Evolutionary conservation across 2,113 vertebrate species (phyloP).

Genomic region (Ceyx margarethae): DNA sequence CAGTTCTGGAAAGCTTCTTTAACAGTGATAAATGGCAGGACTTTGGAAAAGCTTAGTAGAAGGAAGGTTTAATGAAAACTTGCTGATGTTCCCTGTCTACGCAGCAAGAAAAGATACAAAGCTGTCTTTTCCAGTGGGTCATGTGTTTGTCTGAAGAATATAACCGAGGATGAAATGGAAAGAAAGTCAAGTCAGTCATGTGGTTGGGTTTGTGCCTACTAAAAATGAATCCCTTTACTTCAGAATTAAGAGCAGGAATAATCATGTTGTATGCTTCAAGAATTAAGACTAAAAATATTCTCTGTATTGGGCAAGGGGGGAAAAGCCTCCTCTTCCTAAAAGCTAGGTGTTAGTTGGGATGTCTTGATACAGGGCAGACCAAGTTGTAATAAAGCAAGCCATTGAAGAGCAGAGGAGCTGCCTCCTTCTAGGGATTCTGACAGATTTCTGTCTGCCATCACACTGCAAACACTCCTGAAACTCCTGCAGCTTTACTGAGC

Average conservation of each 20-base stretch:
- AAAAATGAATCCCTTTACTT: neutral
- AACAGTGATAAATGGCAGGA: neutral
- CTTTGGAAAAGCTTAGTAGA: neutral
- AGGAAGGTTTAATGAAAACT: neutral
- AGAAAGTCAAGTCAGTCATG: rapidly evolving
- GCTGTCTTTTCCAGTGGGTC: neutral
- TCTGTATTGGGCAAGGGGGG: neutral
- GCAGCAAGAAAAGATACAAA: neutral
- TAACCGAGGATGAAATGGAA: neutral
- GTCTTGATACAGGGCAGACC: neutral
- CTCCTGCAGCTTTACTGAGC: neutral
- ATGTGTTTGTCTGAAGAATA: neutral
- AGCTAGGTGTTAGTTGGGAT: neutral
- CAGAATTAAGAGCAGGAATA: neutral
- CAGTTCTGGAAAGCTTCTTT: neutral
- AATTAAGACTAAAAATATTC: neutral
- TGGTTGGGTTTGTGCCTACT: neutral
- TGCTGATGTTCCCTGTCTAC: neutral
- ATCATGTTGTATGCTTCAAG: neutral
- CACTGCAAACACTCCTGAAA: neutral
- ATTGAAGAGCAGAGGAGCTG: neutral
- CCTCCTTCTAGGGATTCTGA: neutral
- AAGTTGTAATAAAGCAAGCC: neutral
- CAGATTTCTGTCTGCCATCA: neutral
- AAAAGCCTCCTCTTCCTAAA: neutral